phyloP scores from a whole-genome alignment of 2,888 invertebrate genomes.

The Pseudococcus viburni region DNA sequence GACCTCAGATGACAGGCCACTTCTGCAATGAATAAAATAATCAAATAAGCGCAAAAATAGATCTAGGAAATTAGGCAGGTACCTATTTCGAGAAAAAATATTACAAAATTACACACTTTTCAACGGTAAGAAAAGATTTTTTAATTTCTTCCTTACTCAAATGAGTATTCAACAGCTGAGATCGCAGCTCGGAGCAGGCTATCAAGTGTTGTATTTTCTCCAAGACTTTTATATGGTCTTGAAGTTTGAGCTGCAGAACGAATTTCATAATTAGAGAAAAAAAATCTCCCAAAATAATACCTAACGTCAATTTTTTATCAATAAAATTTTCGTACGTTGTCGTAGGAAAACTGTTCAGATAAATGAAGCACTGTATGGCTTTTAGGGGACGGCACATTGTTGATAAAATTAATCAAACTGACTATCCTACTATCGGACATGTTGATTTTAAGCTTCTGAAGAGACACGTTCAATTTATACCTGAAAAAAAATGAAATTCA shows the following conservation, averaged over 20 bases:
- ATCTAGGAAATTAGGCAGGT: not conserved
- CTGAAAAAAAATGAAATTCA: constrained; percentile 21
- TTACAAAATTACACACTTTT: constrained; percentile 8
- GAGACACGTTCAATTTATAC: constrained; percentile 81
- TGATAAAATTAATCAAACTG: constrained; percentile 78
- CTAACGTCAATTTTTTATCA: not conserved
- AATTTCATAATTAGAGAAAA: not conserved
- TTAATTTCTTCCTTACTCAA: constrained; percentile 22
- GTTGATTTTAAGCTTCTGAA: constrained; percentile 82
- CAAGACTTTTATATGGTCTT: not conserved
- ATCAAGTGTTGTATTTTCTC: constrained; percentile 41
- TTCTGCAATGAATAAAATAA: constrained; percentile 68
- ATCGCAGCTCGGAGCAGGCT: constrained; percentile 29
- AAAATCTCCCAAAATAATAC: not conserved
- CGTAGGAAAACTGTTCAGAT: constrained; percentile 14
- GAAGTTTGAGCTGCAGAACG: not conserved
- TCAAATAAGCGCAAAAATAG: not conserved
- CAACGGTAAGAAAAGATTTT: constrained; percentile 61
- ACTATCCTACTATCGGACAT: constrained; percentile 82
- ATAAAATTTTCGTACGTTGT: not conserved
- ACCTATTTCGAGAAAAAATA: not conserved
- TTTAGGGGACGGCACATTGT: constrained; percentile 73
- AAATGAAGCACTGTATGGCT: constrained; percentile 64
- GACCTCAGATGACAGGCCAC: constrained; percentile 77
- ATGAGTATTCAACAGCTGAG: not conserved